phyloP scores from a whole-genome alignment of 2,797 vertebrate genomes.

The Eleutherodactylus coqui region DNA sequence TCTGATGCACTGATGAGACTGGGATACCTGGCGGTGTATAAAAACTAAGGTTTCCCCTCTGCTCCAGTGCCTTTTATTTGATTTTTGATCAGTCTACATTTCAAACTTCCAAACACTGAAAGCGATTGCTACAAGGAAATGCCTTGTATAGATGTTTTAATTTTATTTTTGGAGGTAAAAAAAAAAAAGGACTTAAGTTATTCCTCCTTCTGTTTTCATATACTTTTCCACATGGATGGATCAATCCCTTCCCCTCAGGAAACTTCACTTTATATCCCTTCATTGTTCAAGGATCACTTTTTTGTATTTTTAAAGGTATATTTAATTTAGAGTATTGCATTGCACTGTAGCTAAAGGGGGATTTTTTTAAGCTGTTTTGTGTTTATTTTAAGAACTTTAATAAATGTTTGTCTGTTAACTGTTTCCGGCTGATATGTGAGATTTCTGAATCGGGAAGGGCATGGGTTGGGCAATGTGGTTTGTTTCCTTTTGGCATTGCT shows the following conservation, averaged over 20 bases:
- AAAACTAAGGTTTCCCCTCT: slow-evolving; percentile 35
- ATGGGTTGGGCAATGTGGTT: background rate
- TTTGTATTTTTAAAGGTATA: slow-evolving; percentile 62
- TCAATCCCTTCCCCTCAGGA: slow-evolving; percentile 62
- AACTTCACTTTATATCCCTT: slow-evolving; percentile 50
- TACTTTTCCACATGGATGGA: slow-evolving; percentile 45
- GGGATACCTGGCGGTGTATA: slow-evolving; percentile 25
- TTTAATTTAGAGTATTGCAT: slow-evolving; percentile 64
- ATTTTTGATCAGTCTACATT: slow-evolving; percentile 34
- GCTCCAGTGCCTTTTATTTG: slow-evolving; percentile 58
- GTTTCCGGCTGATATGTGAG: slow-evolving; percentile 22
- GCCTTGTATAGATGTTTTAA: slow-evolving; percentile 43
- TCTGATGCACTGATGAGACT: slow-evolving; percentile 49
- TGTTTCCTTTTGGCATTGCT: background rate
- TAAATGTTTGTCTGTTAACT: slow-evolving; percentile 63
- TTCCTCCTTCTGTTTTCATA: slow-evolving; percentile 32
- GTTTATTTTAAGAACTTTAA: slow-evolving; percentile 60
- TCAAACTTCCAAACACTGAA: slow-evolving; percentile 52
- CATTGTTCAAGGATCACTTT: slow-evolving; percentile 58
- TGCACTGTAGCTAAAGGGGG: slow-evolving; percentile 63
- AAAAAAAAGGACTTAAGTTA: slow-evolving; percentile 42
- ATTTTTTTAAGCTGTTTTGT: slow-evolving; percentile 59
- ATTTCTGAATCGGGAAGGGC: background rate
- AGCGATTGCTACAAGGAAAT: slow-evolving; percentile 48
- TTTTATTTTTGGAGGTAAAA: slow-evolving; percentile 51